Conservation (phyloP, 2,797 vertebrate genomes). For the Notolabrus celidotus region DNA sequence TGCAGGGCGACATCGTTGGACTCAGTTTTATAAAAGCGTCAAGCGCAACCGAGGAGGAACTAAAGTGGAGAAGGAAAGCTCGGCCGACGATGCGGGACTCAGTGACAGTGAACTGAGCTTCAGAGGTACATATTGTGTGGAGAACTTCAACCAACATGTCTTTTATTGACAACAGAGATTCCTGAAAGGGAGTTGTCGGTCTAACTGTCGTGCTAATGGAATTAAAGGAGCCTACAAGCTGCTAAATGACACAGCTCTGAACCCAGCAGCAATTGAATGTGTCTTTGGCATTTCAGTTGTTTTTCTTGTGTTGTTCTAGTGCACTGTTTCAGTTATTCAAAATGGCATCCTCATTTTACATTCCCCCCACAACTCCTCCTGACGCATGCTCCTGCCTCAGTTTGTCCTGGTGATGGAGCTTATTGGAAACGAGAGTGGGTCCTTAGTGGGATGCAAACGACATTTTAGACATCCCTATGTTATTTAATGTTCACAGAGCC, state of each 20-base stretch:
- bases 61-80: conserved; percentile 97
- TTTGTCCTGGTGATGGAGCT: conserved; percentile 58
- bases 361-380: conserved; percentile 44
- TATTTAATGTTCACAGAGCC: conserved; percentile 75
- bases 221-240: conserved; percentile 54
- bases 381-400: conserved; percentile 36
- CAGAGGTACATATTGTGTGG: conserved; percentile 86
- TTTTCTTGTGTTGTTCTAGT: conserved; percentile 33
- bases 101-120: conserved; percentile 99
- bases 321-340: conserved; percentile 32
- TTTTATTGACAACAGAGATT: conserved; percentile 13
- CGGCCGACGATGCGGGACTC: conserved; percentile 94
- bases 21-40: conserved; percentile 97
- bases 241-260: conserved; percentile 51
- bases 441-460: conserved; percentile 65
- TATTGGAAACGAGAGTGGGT: conserved; percentile 54
- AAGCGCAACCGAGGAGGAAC: conserved; percentile 90
- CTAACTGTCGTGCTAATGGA: conserved; percentile 42
- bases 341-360: conserved; percentile 55
- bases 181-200: conserved; percentile 53
- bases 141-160: not conserved
- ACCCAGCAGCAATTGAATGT: conserved; percentile 34
- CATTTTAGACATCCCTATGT: conserved; percentile 66
- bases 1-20: conserved; percentile 96
- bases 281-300: conserved; percentile 59